Base-by-base conservation (phyloP, 2,797 vertebrate species). In the Erithacus rubecula region DNA sequence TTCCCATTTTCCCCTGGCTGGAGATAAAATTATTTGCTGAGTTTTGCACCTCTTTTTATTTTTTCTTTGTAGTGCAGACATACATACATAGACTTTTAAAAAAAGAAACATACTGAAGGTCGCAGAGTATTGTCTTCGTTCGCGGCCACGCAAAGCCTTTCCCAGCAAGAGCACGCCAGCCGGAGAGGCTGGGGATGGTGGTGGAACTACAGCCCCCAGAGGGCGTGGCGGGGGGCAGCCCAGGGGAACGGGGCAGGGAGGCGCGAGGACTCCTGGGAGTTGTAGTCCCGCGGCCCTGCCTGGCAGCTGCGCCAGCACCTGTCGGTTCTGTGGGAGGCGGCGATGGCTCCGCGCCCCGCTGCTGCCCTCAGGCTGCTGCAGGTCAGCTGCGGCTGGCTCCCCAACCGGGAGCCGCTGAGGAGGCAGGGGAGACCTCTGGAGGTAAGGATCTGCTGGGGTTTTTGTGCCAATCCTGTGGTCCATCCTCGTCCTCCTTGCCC, bases 241-340 rank as follows among this genome's bases (percentile, higher is more conserved):
- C 4, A 1, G 0, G 7, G 10, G 1, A 5, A 4, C 3, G 0
- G 16, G 16, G 13, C 2, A 10, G 19, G 0, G 10, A 3, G 39
- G 24, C 69, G 10, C 55, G 8, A 4, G 16, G 78, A 0, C 30
- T 77, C 47, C 75, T 89, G 93, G 96, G 96, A 95, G 72, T 12
- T 88, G 96, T 97, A 96, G 95, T 96, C 34, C 53, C 0, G 4
- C 1, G 2, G 12, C 18, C 26, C 5, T 22, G 18, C 15, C 44
- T 8, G 72, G 88, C 72, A 3, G 32, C 65, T 43, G 5, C 74
- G 47, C 77, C 75, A 56, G 80, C 71, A 92, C 95, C 88, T 95
- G 95, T 43, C 9, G 10, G 36, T 43, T 2, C 2, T 4, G 17
- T 8, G 65, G 37, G 88, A 56, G 81, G 83, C 32, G 23, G 87